Evolutionary conservation across 2,797 vertebrate genomes (phyloP), one percentile per base, ranked within the genome.

Genomic region (Pygocentrus nattereri): DNA sequence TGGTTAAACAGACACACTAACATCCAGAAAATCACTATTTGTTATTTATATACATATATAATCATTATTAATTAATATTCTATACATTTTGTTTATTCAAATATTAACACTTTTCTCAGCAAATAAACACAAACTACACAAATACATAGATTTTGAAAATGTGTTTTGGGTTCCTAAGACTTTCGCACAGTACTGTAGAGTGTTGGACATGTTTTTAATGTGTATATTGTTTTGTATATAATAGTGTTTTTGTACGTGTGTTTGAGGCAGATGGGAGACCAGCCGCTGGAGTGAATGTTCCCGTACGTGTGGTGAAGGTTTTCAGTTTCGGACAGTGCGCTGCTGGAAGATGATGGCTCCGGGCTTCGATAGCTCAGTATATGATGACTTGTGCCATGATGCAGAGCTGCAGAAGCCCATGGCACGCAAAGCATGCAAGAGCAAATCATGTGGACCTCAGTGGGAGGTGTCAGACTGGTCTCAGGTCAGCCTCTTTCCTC

Each of bases 271-370:
- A 64, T 97, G 97, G 97, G 97, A 97, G 91, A 97, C 95, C 56
- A 97, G 96, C 41, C 94, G 93, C 0, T 96, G 95, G 96, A 97
- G 96, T 0, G 95, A 96, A 61, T 97, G 96, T 87, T 97, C 96
- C 0, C 91, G 95, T 5, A 97, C 95, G 11, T 96, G 96, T 0
- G 93, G 95, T 0, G 96, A 97, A 81, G 97, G 97, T 0, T 92
- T 92, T 75, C 96, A 97, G 90, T 96, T 94, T 78, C 94, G 97
- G 23, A 95, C 95, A 0, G 96, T 97, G 81, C 96, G 97, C 80
- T 97, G 97, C 91, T 97, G 97, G 97, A 96, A 95, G 89, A 97
- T 97, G 96, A 88, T 97, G 87, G 96, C 96, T 0, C 96, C 95
- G 0, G 96, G 97, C 5, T 95, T 97, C 0, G 97, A 97, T 91